These are phyloP conservation scores for Hippopotamyrus pictus DNA, from an alignment of 2,797 vertebrate species.

Conservation along the genomic window DNA sequence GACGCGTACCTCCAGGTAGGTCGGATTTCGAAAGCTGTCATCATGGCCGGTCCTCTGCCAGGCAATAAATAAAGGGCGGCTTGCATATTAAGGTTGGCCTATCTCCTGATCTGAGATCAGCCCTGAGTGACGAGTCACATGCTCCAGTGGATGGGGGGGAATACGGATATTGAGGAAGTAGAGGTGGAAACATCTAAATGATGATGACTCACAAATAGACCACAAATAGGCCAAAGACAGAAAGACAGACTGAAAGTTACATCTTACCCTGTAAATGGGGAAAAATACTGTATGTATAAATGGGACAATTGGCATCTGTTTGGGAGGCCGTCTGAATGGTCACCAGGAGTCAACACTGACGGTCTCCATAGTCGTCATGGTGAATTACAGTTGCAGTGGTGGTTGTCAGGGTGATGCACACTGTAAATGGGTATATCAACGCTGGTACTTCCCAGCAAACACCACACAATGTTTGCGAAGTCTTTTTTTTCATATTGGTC, in stretches of 20 bases:
- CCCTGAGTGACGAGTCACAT: constrained; percentile 53
- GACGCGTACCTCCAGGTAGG: constrained; percentile 49
- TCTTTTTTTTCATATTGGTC: constrained; percentile 45
- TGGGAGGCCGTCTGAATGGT: not conserved
- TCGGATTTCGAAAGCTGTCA: constrained; percentile 59
- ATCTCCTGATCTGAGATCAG: constrained; percentile 60
- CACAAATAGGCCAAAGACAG: not conserved
- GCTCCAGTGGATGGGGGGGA: constrained; percentile 18
- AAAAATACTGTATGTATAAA: not conserved
- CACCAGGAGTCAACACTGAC: not conserved
- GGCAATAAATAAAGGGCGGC: constrained; percentile 54
- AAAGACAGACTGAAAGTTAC: not conserved
- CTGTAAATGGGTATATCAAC: not conserved
- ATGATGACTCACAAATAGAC: not conserved
- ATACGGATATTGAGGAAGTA: constrained; percentile 22
- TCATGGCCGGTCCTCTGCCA: constrained; percentile 55
- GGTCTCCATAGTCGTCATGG: not conserved
- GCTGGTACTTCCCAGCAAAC: not conserved
- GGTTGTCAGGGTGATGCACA: not conserved
- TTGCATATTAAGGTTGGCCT: constrained; percentile 63
- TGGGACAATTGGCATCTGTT: not conserved
- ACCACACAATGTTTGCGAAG: constrained; percentile 50
- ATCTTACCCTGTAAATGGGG: not conserved
- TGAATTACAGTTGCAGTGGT: not conserved
- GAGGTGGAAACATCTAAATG: not conserved